phyloP scores from a whole-genome alignment of 2,113 vertebrate species.

The Dicentrarchus labrax region DNA sequence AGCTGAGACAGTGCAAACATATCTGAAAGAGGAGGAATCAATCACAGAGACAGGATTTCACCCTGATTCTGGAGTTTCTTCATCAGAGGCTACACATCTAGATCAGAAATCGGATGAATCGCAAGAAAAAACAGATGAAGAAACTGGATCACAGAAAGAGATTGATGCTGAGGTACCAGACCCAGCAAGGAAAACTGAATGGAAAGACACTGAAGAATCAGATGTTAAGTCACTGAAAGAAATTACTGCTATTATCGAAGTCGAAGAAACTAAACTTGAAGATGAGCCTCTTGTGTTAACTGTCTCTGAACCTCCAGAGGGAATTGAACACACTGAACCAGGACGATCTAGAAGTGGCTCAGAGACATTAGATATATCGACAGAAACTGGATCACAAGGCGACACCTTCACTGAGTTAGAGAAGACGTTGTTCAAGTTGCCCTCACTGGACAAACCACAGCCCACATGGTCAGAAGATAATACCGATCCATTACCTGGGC shows the following conservation, averaged over 20 bases:
- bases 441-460: conserved; percentile 13
- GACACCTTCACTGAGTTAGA: conserved; percentile 1
- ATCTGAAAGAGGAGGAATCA: background rate
- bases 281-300: conserved; percentile 1
- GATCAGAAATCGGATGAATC: background rate
- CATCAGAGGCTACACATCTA: background rate
- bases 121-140: conserved; percentile 3
- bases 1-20: background rate
- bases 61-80: background rate
- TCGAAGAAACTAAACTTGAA: background rate
- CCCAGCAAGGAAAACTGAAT: background rate
- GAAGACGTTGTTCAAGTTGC: background rate
- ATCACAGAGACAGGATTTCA: background rate
- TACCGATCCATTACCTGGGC: background rate
- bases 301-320: background rate
- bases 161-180: background rate
- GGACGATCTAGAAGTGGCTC: background rate
- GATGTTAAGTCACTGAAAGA: background rate
- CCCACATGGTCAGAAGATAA: background rate
- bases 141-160: background rate
- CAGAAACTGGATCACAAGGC: conserved; percentile 3
- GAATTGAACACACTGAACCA: conserved; percentile 16
- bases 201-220: conserved; percentile 1
- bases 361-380: background rate
- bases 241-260: background rate